A percentile compares a stretch with the other conserved stretches of the same genome.
Evolutionary conservation across 2,113 vertebrate species (phyloP).

Genomic region (Ranitomeya imitator): DNA sequence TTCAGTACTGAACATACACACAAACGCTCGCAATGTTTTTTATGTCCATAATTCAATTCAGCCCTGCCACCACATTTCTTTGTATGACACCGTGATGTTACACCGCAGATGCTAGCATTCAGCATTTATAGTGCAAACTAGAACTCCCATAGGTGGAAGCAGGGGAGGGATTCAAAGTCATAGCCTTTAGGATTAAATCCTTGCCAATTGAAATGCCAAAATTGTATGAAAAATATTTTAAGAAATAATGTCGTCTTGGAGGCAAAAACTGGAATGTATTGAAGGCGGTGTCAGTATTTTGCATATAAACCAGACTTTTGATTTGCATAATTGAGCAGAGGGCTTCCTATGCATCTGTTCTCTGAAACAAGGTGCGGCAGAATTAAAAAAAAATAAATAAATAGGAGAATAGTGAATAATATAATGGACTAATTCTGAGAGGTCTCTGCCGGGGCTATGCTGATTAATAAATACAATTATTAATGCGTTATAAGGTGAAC

Average conservation of each 20-base stretch:
- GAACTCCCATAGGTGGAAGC: constrained; percentile 42
- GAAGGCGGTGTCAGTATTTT: constrained; percentile 56
- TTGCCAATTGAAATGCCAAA: constrained; percentile 40
- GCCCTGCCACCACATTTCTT: not conserved
- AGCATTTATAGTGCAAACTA: constrained; percentile 42
- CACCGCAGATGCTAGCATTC: constrained; percentile 7
- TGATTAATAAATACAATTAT: constrained; percentile 24
- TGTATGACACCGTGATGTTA: not conserved
- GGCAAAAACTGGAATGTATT: constrained; percentile 43
- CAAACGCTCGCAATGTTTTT: constrained; percentile 12
- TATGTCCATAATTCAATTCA: not conserved
- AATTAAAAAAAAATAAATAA: constrained; percentile 27
- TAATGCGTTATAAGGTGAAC: constrained; percentile 23
- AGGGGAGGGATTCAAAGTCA: constrained; percentile 46
- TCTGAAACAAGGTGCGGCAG: constrained; percentile 51
- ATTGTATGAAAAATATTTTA: constrained; percentile 44
- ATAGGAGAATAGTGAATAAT: not conserved
- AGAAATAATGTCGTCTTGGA: constrained; percentile 44
- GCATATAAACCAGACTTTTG: constrained; percentile 59
- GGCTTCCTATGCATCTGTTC: constrained; percentile 57
- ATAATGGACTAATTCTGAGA: constrained; percentile 38
- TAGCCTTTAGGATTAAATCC: constrained; percentile 52
- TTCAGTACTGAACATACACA: not conserved
- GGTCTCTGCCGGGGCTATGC: constrained; percentile 20
- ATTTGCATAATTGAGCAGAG: constrained; percentile 59